phyloP scores from a whole-genome alignment of 2,113 vertebrate genomes.

The Lates calcarifer region DNA sequence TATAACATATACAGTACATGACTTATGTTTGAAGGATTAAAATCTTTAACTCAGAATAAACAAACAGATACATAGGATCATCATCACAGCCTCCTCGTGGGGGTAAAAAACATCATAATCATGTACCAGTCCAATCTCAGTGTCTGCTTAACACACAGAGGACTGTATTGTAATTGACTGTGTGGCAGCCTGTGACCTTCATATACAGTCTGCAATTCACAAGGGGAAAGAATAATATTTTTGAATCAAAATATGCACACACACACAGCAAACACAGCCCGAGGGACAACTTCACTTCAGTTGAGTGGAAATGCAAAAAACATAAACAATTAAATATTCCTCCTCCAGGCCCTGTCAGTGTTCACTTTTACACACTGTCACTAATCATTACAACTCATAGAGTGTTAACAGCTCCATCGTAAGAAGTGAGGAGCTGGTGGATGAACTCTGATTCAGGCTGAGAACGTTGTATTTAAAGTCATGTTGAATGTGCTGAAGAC shows the following conservation, averaged over 20 bases:
- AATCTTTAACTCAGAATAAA: too few species aligned
- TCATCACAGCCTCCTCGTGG: too few species aligned
- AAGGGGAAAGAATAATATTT: constrained; percentile 1
- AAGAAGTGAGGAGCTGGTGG: background rate
- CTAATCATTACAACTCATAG: constrained; percentile 30
- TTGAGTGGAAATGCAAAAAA: constrained; percentile 22
- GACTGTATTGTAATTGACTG: background rate
- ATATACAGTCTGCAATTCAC: background rate
- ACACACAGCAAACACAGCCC: constrained; percentile 29
- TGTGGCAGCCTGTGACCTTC: background rate
- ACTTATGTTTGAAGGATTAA: too few species aligned
- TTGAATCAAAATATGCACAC: constrained; percentile 36
- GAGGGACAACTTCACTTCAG: constrained; percentile 45
- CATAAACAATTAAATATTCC: constrained; percentile 53
- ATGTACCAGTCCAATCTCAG: background rate
- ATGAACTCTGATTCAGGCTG: background rate
- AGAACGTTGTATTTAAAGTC: background rate
- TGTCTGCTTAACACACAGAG: background rate
- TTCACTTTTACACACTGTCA: constrained; percentile 24
- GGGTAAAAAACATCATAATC: background rate
- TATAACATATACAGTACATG: too few species aligned
- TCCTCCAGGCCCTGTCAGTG: background rate
- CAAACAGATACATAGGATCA: too few species aligned
- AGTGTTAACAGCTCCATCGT: constrained; percentile 1
- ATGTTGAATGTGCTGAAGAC: background rate